Evolutionary conservation across 2,888 invertebrate species (phyloP).

Genomic region (Catocala fraxini): DNA sequence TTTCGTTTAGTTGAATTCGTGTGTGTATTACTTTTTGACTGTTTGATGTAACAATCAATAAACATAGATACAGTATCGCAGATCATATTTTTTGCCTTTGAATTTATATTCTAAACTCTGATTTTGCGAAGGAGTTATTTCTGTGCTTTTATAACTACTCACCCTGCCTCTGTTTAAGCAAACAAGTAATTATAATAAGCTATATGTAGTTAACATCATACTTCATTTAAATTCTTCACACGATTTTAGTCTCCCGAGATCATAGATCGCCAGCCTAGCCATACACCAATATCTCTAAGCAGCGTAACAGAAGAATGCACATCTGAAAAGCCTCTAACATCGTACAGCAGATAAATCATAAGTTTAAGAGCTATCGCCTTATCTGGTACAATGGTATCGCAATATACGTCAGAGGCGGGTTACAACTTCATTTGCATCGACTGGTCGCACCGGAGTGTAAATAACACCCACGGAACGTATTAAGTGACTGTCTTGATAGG

Average conservation of each 20-base stretch:
- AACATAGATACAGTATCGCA: neutral
- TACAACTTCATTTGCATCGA: constrained; percentile 47
- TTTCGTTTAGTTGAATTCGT: constrained; percentile 20
- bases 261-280: too few species aligned
- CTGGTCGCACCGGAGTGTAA: constrained; percentile 43
- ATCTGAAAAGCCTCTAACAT: neutral
- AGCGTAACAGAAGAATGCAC: too few species aligned
- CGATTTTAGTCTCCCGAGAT: too few species aligned
- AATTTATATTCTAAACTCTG: too few species aligned
- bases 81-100: too few species aligned
- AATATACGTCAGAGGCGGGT: constrained; percentile 28
- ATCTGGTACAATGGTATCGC: constrained; percentile 24
- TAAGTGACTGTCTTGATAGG: constrained; percentile 35
- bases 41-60: neutral
- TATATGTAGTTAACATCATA: too few species aligned
- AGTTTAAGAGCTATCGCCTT: neutral
- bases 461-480: constrained; percentile 53
- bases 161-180: too few species aligned
- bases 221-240: too few species aligned
- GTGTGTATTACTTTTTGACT: constrained; percentile 10
- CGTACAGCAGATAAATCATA: constrained; percentile 5
- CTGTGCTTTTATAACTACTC: too few species aligned
- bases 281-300: too few species aligned
- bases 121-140: too few species aligned
- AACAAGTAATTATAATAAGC: too few species aligned